These are phyloP conservation scores for Papilio polytes DNA, from an alignment of 1,140 invertebrate species.

Conservation along the genomic window DNA sequence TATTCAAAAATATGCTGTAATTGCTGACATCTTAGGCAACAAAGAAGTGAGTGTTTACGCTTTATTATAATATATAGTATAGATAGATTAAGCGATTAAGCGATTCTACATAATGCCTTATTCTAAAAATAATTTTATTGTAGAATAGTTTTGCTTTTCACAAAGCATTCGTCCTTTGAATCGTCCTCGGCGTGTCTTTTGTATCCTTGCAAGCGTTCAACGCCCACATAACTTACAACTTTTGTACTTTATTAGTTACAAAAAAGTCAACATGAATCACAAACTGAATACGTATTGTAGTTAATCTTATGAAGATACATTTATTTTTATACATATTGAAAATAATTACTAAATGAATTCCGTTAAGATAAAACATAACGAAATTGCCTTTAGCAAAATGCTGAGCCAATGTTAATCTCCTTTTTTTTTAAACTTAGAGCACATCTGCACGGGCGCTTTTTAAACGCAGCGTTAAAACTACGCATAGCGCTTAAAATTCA, in stretches of 20 bases:
- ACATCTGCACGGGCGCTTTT: no score
- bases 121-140: not conserved
- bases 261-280: not conserved
- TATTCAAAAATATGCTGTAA: no score
- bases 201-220: not conserved
- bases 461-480: no score
- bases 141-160: not conserved
- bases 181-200: not conserved
- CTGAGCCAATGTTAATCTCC: no score
- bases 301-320: not conserved
- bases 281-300: not conserved
- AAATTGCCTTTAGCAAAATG: no score
- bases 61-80: no score
- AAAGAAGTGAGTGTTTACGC: no score
- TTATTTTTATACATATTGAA: not conserved
- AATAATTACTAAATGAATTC: not conserved
- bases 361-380: not conserved
- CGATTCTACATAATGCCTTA: not conserved
- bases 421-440: no score
- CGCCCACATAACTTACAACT: not conserved
- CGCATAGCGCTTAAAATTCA: no score
- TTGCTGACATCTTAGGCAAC: no score
- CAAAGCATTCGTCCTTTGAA: not conserved
- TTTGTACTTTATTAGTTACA: constrained; percentile 1
- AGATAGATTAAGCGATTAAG: no score